Conservation (phyloP, 2,888 invertebrate genomes). For the Trichogramma evanescens region DNA sequence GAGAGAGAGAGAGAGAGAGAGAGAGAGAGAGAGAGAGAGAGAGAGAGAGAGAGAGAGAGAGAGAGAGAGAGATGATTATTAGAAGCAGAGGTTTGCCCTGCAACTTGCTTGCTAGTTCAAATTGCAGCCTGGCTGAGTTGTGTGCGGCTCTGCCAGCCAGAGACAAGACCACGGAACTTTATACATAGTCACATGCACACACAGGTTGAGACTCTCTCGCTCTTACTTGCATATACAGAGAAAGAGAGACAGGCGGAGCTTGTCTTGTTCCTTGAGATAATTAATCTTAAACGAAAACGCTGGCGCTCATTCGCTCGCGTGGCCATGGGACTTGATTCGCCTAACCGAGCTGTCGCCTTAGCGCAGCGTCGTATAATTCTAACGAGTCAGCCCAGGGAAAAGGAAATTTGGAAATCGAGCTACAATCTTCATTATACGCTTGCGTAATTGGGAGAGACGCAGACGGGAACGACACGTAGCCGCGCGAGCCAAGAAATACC, state of each 20-base stretch:
- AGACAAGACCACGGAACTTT: slow-evolving; percentile 1
- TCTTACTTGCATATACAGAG: not conserved
- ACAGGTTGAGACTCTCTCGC: not conserved
- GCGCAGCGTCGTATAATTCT: slow-evolving; percentile 1
- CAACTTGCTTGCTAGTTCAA: slow-evolving; percentile 22
- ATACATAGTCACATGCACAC: not conserved
- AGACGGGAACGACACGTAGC: slow-evolving; percentile 5
- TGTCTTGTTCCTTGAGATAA: slow-evolving; percentile 25
- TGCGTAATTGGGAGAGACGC: not conserved
- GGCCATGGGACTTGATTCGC: slow-evolving; percentile 12
- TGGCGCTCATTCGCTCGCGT: not conserved
- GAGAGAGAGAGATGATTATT: slow-evolving; percentile 26
- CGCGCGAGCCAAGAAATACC: not conserved
- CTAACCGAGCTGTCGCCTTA: slow-evolving; percentile 15
- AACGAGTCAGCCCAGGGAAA: not conserved
- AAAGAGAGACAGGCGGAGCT: not conserved
- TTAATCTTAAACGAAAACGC: slow-evolving; percentile 30
- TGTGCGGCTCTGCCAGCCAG: slow-evolving; percentile 2
- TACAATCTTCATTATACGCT: too few relatives aligned
- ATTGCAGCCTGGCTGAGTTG: not conserved
- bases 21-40: slow-evolving; percentile 18
- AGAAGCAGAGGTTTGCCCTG: slow-evolving; percentile 29
- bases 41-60: slow-evolving; percentile 15
- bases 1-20: too few relatives aligned
- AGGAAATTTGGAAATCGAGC: not conserved